Percentiles rank a stretch among this genome's conserved stretches.
phyloP scores from a whole-genome alignment of 2,113 vertebrate species.

The Oncorhynchus tshawytscha region DNA sequence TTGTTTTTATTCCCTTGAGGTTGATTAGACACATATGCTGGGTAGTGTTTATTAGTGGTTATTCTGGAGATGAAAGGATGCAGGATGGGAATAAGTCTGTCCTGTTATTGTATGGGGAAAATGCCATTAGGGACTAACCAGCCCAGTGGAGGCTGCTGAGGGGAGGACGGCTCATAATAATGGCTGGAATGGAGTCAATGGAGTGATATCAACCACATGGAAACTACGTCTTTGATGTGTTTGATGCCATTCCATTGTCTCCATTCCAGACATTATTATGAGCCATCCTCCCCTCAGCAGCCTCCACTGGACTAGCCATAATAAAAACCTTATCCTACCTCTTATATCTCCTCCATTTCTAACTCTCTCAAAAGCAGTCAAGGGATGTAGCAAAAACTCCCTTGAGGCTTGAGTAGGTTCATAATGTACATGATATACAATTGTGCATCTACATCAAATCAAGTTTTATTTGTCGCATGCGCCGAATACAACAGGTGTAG shows the following conservation, averaged over 20 bases:
- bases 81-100: neutral
- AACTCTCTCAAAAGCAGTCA: too few relatives aligned
- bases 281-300: too few relatives aligned
- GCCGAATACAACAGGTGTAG: neutral
- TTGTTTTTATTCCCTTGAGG: neutral
- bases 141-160: too few relatives aligned
- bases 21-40: neutral
- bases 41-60: neutral
- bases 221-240: too few relatives aligned
- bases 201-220: too few relatives aligned
- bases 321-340: neutral
- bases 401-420: neutral
- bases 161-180: too few relatives aligned
- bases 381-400: neutral
- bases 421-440: slow-evolving; percentile 1
- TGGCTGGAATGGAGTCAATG: too few relatives aligned
- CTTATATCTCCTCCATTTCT: neutral
- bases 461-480: too few relatives aligned
- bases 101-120: slow-evolving; percentile 9
- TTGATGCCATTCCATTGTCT: too few relatives aligned
- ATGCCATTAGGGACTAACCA: neutral
- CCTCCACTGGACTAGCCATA: neutral
- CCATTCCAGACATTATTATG: too few relatives aligned
- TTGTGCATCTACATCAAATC: neutral
- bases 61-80: neutral